A percentile compares a stretch with the other conserved stretches of the same genome.
Evolutionary conservation across 2,113 vertebrate species (phyloP).

Genomic region (Syngnathus scovelli): DNA sequence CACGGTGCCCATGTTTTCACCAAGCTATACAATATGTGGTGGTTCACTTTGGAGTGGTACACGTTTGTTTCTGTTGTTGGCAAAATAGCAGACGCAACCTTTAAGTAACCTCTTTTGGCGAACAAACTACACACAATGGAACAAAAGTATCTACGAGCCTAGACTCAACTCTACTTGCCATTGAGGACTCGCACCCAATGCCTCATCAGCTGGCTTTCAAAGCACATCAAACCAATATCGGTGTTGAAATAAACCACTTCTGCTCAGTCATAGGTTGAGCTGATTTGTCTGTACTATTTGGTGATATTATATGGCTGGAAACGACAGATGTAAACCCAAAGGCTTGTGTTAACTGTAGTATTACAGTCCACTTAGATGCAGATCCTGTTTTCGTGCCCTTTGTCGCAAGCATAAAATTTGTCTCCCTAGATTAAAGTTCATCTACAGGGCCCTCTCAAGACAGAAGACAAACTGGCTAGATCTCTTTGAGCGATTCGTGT

Average conservation of each 20-base stretch:
- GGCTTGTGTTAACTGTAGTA: not conserved
- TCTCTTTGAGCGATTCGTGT: too few relatives aligned
- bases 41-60: not conserved
- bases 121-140: not conserved
- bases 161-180: not conserved
- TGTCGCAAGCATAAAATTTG: too few relatives aligned
- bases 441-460: too few relatives aligned
- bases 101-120: not conserved
- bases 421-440: too few relatives aligned
- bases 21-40: not conserved
- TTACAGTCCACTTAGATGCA: too few relatives aligned
- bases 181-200: not conserved
- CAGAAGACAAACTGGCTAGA: too few relatives aligned
- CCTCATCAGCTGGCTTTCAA: not conserved
- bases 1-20: slow-evolving; percentile 1
- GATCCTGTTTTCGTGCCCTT: too few relatives aligned
- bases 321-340: not conserved
- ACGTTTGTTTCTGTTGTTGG: not conserved
- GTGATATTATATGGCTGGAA: not conserved
- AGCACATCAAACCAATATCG: not conserved
- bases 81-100: not conserved
- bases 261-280: not conserved
- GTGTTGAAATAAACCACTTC: not conserved
- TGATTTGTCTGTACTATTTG: not conserved
- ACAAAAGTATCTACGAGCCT: too few relatives aligned